Conservation (phyloP, 2,113 vertebrate genomes). For the Antigone vipio region DNA sequence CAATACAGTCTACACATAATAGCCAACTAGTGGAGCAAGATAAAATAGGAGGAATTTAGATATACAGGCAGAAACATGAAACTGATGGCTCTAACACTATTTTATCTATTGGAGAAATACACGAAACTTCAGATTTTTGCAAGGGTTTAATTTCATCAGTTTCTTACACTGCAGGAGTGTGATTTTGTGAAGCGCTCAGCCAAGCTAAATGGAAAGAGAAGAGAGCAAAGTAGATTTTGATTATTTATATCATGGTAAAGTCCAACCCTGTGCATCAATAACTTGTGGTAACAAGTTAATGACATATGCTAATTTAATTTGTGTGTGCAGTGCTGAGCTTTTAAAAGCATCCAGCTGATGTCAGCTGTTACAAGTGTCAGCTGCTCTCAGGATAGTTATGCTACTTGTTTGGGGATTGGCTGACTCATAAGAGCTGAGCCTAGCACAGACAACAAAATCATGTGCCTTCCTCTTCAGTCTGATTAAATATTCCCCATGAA, state of each 20-base stretch:
- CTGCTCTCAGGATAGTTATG: not conserved
- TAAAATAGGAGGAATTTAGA: not conserved
- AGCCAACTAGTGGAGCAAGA: not conserved
- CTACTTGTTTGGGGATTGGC: not conserved
- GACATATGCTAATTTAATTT: not conserved
- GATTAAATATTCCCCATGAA: not conserved
- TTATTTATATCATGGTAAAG: not conserved
- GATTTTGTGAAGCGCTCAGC: not conserved
- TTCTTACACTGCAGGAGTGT: not conserved
- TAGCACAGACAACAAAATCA: not conserved
- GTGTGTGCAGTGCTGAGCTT: not conserved
- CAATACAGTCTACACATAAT: not conserved
- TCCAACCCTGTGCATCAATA: not conserved
- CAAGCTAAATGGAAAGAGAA: not conserved
- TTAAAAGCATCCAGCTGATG: not conserved
- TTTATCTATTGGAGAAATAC: not conserved
- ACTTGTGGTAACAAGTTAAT: not conserved
- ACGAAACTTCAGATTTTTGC: not conserved
- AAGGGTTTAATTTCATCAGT: not conserved
- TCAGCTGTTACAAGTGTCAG: not conserved
- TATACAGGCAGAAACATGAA: not conserved
- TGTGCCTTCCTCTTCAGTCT: not conserved
- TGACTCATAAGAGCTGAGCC: not conserved
- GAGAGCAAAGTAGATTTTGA: not conserved
- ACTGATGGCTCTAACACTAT: not conserved